Evolutionary conservation across 1,140 invertebrate genomes (phyloP).

Genomic region (Nautilus pompilius): DNA sequence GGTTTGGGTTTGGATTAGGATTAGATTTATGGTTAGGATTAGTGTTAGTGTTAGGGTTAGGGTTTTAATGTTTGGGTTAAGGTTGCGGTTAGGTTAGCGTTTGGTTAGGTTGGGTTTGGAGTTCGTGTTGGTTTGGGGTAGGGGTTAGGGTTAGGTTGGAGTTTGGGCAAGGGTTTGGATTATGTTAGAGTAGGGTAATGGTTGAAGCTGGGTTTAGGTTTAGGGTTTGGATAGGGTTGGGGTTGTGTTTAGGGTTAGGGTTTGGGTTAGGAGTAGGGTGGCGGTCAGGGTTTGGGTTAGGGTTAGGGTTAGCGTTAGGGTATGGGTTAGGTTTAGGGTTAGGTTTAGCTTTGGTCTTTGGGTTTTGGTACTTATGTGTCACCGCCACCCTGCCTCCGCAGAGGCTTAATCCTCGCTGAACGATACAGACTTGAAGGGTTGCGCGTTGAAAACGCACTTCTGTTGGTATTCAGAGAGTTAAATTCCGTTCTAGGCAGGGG

Average conservation of each 20-base stretch:
- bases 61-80: slow-evolving; percentile 28
- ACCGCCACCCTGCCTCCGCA: too few species aligned
- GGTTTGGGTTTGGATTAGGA: slow-evolving; percentile 21
- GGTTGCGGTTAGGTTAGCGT: slow-evolving; percentile 25
- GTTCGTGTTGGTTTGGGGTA: slow-evolving; percentile 23
- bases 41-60: slow-evolving; percentile 30
- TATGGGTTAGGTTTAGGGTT: slow-evolving; percentile 11
- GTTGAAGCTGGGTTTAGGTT: slow-evolving; percentile 24
- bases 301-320: slow-evolving; percentile 21
- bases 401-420: too few species aligned
- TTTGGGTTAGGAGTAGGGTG: slow-evolving; percentile 17
- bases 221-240: slow-evolving; percentile 21
- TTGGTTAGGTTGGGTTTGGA: slow-evolving; percentile 25
- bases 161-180: slow-evolving; percentile 20
- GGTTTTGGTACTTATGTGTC: too few species aligned
- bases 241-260: too few species aligned
- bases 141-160: slow-evolving; percentile 23
- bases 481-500: too few species aligned
- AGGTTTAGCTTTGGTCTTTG: slow-evolving; percentile 15
- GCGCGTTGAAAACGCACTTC: too few species aligned
- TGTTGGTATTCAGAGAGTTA: too few species aligned
- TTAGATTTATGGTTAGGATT: slow-evolving; percentile 23
- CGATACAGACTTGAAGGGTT: too few species aligned
- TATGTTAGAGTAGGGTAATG: slow-evolving; percentile 25
- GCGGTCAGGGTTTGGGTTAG: slow-evolving; percentile 23